Base-by-base conservation (phyloP, 2,888 invertebrate genomes). In the Caenorhabditis becei region DNA sequence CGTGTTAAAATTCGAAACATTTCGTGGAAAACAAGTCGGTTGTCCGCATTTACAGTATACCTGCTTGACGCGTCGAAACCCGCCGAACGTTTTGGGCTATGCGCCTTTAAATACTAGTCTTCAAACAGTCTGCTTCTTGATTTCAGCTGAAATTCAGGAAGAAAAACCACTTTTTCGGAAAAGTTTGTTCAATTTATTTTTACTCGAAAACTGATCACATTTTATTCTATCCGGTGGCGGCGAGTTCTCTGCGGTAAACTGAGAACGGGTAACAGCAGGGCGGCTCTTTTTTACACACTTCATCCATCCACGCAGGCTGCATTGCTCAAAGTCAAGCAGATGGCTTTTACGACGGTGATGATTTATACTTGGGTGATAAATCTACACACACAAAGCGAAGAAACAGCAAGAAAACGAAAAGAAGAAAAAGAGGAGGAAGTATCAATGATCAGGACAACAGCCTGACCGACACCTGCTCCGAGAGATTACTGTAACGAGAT, bases 341-440 rank as follows among this genome's bases (percentile, higher is more conserved):
- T 71, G 61, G 41, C 53, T 62, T 54, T 62, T 62, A 62, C 62
- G 35, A 72, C 35, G 51, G 61, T 47, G 62, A 56, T 63, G 71
- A 56, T 72, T 63, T 56, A 65, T 65, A 26, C 54, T 18, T 49
- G 14, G n/a, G 35, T 35, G 47, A 49, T 56, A 58, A 47, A 74
- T 51, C 49, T 37, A 5, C 49, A 58, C 58, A 49, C 28, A 56
- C 20, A 53, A 23, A 51, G 37, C 41, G 37, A 26, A 53, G 23
- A 28, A 41, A n/a, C 14, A 24, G 24, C 11, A 24, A 18, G 32
- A 44, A 11, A 14, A 14, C 8, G 49, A 35, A 44, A 16, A 10
- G 18, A 53, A 23, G 18, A 54, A 41, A 41, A 35, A 32, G 18
- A 32, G 16, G 20, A 41, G 51, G 24, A 51, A 24, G 32, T 41